Conservation (phyloP, 23 tunicate genomes). For the Diplosoma virens region DNA sequence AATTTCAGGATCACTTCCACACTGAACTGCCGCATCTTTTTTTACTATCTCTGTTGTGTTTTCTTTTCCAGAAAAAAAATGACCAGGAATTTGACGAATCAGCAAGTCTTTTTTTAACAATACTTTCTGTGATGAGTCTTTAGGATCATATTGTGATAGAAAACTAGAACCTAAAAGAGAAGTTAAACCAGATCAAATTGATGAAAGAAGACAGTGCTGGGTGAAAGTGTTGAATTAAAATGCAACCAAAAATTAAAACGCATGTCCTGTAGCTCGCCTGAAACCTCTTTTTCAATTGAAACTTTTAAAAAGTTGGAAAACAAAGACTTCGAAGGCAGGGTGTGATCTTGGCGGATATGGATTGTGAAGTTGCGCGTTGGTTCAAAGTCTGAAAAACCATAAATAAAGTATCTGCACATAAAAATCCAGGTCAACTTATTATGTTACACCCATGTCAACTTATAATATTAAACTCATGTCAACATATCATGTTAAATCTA, state of each 20-base stretch:
- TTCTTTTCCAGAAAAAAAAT: not conserved
- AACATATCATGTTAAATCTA: not conserved
- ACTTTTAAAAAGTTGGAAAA: constrained; percentile 48
- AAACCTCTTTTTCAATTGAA: constrained; percentile 27
- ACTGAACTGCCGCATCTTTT: constrained; percentile 49
- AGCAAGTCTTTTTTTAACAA: not conserved
- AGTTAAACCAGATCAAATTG: too few species aligned
- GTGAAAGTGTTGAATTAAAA: too few species aligned
- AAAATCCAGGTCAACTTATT: not conserved
- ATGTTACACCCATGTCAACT: not conserved
- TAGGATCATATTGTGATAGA: too few species aligned
- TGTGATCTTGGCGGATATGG: constrained; percentile 33
- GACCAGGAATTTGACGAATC: constrained; percentile 10
- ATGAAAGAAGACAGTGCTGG: too few species aligned
- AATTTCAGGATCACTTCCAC: constrained; percentile 46
- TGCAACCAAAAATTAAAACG: too few species aligned
- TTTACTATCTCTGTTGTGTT: not conserved
- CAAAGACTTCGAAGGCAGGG: constrained; percentile 39
- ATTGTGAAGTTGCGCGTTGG: constrained; percentile 25
- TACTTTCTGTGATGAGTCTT: too few species aligned
- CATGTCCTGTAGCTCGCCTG: too few species aligned
- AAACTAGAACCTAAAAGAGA: too few species aligned
- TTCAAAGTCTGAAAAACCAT: not conserved
- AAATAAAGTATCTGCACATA: not conserved
- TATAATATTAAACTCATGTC: not conserved